phyloP scores from a whole-genome alignment of 1,140 invertebrate genomes.

The Cardiocondyla obscurior region DNA sequence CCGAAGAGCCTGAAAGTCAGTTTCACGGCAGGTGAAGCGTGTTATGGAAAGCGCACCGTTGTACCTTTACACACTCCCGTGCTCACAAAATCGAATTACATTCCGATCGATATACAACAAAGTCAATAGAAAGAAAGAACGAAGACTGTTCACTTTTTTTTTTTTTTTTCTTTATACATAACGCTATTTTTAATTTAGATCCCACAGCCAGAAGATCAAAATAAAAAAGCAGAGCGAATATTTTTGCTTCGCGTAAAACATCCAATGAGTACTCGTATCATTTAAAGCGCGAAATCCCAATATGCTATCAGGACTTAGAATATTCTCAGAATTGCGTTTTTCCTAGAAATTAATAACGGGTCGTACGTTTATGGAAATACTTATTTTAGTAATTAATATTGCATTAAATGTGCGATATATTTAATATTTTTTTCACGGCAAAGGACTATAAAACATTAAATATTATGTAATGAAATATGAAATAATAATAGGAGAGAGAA shows the following conservation, averaged over 20 bases:
- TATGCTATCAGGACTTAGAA: not conserved
- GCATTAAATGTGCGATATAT: not conserved
- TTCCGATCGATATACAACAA: constrained; percentile 33
- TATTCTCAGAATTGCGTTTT: not conserved
- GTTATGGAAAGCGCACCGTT: constrained; percentile 26
- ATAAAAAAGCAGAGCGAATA: not conserved
- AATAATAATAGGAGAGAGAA: not conserved
- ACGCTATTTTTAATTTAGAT: constrained; percentile 33
- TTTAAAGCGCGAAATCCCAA: not conserved
- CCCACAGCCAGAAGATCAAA: not conserved
- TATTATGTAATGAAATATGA: constrained; percentile 1
- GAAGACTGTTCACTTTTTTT: not conserved
- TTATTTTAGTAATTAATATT: not conserved
- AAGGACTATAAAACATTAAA: not conserved
- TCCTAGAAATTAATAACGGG: not conserved
- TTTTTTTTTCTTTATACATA: constrained; percentile 10
- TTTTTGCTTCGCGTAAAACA: not conserved
- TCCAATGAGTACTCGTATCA: not conserved
- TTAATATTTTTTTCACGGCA: not conserved
- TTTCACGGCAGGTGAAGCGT: constrained; percentile 40
- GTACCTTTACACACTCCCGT: constrained; percentile 41
- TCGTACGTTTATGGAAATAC: not conserved
- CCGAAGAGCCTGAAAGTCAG: constrained; percentile 36
- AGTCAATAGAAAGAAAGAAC: constrained; percentile 32
- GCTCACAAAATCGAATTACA: constrained; percentile 49